These are phyloP conservation scores for Phrynocephalus guinanensis DNA, from an alignment of 2,797 vertebrate species.

Conservation along the genomic window DNA sequence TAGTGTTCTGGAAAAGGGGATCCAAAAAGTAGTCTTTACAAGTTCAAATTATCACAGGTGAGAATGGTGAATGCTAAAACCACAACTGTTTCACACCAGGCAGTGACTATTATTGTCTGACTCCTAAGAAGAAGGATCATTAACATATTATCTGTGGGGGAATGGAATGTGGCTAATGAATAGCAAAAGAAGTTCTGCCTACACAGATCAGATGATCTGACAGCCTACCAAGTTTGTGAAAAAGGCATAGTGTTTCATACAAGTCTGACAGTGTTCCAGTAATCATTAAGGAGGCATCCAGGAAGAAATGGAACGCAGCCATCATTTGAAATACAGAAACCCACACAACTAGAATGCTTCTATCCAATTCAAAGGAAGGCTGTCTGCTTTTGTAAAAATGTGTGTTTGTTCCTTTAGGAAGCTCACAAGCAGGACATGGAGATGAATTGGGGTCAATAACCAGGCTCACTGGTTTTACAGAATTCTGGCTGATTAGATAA, in stretches of 20 bases:
- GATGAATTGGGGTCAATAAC: background rate
- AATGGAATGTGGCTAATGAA: conserved; percentile 38
- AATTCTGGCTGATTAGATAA: too few relatives aligned
- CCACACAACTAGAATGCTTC: background rate
- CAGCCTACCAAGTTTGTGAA: background rate
- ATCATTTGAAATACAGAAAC: background rate
- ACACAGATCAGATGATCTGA: conserved; percentile 30
- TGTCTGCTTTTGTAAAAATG: too few relatives aligned
- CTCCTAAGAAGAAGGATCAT: conserved; percentile 42
- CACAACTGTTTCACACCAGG: conserved; percentile 30
- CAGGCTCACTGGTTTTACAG: too few relatives aligned
- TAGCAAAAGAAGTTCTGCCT: conserved; percentile 40
- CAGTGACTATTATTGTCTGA: conserved; percentile 53
- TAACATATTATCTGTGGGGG: background rate
- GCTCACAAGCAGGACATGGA: background rate
- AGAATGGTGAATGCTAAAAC: conserved; percentile 48
- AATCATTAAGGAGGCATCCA: background rate
- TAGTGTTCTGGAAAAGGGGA: too few relatives aligned
- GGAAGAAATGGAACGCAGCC: background rate
- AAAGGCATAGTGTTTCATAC: background rate
- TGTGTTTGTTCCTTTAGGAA: background rate
- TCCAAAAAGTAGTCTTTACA: too few relatives aligned
- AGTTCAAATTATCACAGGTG: background rate
- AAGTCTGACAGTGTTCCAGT: background rate
- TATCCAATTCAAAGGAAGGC: background rate